Evolutionary conservation across 1,140 invertebrate genomes (phyloP).

Genomic region (Microplitis demolitor): DNA sequence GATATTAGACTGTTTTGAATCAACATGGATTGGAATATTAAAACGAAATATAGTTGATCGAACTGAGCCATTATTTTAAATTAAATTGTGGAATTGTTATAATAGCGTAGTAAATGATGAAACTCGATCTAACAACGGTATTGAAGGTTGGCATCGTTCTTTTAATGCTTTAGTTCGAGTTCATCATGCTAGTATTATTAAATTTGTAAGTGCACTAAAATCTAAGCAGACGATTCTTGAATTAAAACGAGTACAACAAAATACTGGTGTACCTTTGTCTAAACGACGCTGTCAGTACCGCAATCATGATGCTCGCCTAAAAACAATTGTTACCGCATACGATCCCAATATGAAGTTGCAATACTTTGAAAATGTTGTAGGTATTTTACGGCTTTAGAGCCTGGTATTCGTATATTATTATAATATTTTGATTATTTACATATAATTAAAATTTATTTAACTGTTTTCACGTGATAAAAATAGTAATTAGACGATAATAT

Average conservation of each 20-base stretch:
- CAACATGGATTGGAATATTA: neutral
- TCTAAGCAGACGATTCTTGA: neutral
- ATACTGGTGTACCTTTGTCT: neutral
- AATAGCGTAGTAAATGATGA: neutral
- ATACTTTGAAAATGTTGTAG: neutral
- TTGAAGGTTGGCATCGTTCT: too few species aligned
- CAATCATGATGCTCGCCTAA: neutral
- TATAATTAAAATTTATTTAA: too few species aligned
- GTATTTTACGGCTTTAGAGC: neutral
- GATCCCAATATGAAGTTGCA: neutral
- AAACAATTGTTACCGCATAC: neutral
- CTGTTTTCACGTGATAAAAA: too few species aligned
- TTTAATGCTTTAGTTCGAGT: neutral
- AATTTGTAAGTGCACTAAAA: neutral
- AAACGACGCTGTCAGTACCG: neutral
- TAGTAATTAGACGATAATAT: too few species aligned
- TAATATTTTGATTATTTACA: too few species aligned
- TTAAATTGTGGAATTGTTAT: constrained; percentile 3
- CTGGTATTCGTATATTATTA: too few species aligned
- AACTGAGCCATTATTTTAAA: neutral
- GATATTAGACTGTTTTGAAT: neutral
- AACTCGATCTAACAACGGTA: constrained; percentile 5
- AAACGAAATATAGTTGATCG: neutral
- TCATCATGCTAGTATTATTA: neutral
- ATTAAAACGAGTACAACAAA: neutral